Conservation (phyloP, 2,113 vertebrate species). For the Bostrychus sinensis region DNA sequence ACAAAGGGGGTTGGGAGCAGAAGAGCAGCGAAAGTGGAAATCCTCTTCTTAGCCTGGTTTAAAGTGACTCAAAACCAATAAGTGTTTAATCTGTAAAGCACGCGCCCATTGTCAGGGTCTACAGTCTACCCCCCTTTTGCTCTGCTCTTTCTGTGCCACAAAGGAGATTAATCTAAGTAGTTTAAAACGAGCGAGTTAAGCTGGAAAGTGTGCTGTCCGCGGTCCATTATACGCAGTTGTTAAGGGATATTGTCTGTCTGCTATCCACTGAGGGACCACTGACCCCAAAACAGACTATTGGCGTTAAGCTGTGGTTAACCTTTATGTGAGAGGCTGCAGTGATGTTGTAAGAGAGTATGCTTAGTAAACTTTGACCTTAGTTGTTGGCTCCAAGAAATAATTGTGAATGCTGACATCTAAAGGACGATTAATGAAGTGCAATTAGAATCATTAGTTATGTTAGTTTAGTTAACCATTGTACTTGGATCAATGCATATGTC, state of each 20-base stretch:
- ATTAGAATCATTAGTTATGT: too few relatives aligned
- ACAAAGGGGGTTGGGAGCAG: constrained; percentile 8
- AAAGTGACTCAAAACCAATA: not conserved
- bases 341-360: not conserved
- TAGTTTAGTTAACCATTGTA: too few relatives aligned
- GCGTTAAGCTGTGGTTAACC: not conserved
- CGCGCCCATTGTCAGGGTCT: constrained; percentile 56
- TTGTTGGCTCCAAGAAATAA: not conserved
- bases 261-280: constrained; percentile 37
- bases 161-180: constrained; percentile 68
- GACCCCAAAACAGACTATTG: constrained; percentile 56
- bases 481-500: too few relatives aligned
- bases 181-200: constrained; percentile 61
- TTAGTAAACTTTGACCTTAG: constrained; percentile 59
- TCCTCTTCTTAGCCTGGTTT: constrained; percentile 38
- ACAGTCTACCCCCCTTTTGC: constrained; percentile 18
- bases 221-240: constrained; percentile 44
- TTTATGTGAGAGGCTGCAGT: not conserved
- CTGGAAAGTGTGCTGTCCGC: constrained; percentile 61
- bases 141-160: constrained; percentile 44
- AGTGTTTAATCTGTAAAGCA: constrained; percentile 64
- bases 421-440: constrained; percentile 15
- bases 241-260: constrained; percentile 44
- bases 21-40: constrained; percentile 36
- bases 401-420: not conserved